These are phyloP conservation scores for Passer domesticus DNA, from an alignment of 2,113 vertebrate genomes.

Conservation along the genomic window DNA sequence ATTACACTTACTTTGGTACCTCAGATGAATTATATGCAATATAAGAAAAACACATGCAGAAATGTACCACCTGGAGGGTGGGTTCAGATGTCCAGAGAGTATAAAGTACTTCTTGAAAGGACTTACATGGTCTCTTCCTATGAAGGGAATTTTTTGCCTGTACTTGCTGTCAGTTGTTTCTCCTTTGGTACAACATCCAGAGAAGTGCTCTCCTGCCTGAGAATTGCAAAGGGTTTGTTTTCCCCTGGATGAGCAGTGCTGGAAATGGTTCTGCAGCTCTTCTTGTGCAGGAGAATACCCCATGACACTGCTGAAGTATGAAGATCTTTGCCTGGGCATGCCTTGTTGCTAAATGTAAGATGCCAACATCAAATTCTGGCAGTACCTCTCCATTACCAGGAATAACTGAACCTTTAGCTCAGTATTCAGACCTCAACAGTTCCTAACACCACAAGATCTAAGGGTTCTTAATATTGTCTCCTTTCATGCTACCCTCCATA, in stretches of 20 bases:
- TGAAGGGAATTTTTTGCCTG: not conserved
- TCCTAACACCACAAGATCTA: not conserved
- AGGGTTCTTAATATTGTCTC: not conserved
- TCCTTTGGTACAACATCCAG: not conserved
- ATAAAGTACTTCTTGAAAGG: not conserved
- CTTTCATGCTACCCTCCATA: not conserved
- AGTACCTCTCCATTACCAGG: not conserved
- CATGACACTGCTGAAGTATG: not conserved
- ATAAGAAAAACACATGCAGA: not conserved
- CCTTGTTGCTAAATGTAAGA: not conserved
- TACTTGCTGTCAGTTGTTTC: not conserved
- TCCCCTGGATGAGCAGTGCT: not conserved
- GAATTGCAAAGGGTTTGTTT: not conserved
- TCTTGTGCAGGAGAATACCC: not conserved
- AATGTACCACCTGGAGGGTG: not conserved
- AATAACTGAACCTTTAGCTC: not conserved
- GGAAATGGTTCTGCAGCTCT: not conserved
- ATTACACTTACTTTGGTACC: not conserved
- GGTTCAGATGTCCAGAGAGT: not conserved
- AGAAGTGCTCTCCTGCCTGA: not conserved
- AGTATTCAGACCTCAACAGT: not conserved
- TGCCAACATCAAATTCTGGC: not conserved
- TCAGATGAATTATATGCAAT: not conserved
- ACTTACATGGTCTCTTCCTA: not conserved
- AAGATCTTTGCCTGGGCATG: not conserved